phyloP scores from a whole-genome alignment of 2,113 vertebrate genomes.

The Oncorhynchus clarkii region DNA sequence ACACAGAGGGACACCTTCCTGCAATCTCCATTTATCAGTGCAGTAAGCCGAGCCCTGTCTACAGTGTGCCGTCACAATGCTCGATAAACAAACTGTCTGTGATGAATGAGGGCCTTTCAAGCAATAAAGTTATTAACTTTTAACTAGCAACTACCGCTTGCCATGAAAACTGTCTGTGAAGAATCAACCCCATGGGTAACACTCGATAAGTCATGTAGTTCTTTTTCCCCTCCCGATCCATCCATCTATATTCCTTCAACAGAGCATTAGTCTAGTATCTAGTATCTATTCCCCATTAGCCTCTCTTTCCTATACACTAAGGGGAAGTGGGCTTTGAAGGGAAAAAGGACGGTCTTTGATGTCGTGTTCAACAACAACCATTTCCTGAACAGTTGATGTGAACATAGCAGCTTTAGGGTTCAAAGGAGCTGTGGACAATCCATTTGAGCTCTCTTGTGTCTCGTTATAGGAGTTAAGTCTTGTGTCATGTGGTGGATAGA shows the following conservation, averaged over 20 bases:
- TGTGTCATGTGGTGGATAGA: too few species aligned
- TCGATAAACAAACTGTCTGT: conserved; percentile 86
- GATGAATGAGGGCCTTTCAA: conserved; percentile 83
- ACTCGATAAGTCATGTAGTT: conserved; percentile 64
- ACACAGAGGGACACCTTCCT: conserved; percentile 31
- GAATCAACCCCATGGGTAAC: conserved; percentile 69
- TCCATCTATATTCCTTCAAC: conserved; percentile 62
- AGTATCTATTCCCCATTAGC: conserved; percentile 65
- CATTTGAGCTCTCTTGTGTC: too few species aligned
- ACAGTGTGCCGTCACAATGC: conserved; percentile 79
- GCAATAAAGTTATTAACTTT: conserved; percentile 89
- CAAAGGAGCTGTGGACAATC: too few species aligned
- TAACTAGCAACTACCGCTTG: conserved; percentile 75
- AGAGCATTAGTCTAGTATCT: conserved; percentile 58
- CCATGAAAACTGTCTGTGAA: conserved; percentile 61
- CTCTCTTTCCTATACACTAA: conserved; percentile 11
- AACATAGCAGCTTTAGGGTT: too few species aligned
- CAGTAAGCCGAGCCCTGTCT: conserved; percentile 67
- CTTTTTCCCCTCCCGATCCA: conserved; percentile 25
- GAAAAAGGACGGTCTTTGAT: too few species aligned
- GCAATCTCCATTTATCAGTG: conserved; percentile 77
- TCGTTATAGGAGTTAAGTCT: too few species aligned
- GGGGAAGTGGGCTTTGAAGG: not conserved
- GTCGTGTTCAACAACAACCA: too few species aligned
- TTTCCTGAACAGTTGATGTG: too few species aligned